These are phyloP conservation scores for Tetranychus cinnabarinus DNA, from an alignment of 1,140 invertebrate genomes.

Conservation along the genomic window DNA sequence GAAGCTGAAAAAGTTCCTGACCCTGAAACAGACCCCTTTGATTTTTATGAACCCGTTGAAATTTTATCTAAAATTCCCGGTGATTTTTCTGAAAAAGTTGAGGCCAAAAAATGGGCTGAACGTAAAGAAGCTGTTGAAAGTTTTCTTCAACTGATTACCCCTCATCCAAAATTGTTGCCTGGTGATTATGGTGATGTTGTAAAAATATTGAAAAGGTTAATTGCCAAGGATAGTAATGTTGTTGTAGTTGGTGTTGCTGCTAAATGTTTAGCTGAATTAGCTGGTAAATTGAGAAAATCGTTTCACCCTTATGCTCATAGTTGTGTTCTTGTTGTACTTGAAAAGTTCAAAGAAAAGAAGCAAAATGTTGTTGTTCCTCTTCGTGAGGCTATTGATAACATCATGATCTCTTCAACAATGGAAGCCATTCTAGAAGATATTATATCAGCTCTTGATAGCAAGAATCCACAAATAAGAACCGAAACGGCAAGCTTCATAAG, in stretches of 20 bases:
- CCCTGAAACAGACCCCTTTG: slow-evolving; percentile 63
- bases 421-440: slow-evolving; percentile 69
- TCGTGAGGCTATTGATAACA: slow-evolving; percentile 73
- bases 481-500: slow-evolving; percentile 74
- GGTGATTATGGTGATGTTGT: slow-evolving; percentile 84
- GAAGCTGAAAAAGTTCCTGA: slow-evolving; percentile 17
- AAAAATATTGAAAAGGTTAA: slow-evolving; percentile 61
- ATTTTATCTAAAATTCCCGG: slow-evolving; percentile 76
- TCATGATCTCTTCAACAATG: slow-evolving; percentile 51
- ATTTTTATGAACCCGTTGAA: slow-evolving; percentile 70
- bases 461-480: slow-evolving; percentile 79
- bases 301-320: slow-evolving; percentile 55
- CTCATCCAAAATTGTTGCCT: slow-evolving; percentile 57
- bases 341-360: slow-evolving; percentile 98
- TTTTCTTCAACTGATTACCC: slow-evolving; percentile 43
- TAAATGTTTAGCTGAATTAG: slow-evolving; percentile 57
- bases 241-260: slow-evolving; percentile 65
- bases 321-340: slow-evolving; percentile 52
- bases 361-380: slow-evolving; percentile 58
- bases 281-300: slow-evolving; percentile 58
- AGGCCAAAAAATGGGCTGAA: slow-evolving; percentile 94
- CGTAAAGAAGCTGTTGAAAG: slow-evolving; percentile 68
- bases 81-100: slow-evolving; percentile 70
- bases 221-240: slow-evolving; percentile 80
- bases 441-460: slow-evolving; percentile 60